phyloP scores from a whole-genome alignment of 2,888 invertebrate genomes.

The Xylophagus ater region DNA sequence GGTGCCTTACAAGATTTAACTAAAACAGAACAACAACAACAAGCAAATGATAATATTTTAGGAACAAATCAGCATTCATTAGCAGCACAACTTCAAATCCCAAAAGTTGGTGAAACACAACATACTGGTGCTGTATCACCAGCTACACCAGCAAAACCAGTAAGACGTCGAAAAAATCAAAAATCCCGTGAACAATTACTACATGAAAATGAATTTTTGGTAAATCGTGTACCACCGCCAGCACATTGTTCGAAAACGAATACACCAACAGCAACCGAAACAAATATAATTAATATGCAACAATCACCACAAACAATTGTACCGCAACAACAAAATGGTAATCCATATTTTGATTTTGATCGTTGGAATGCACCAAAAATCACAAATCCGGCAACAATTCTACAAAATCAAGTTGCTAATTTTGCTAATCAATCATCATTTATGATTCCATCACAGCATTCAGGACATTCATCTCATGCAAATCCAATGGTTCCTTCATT shows the following conservation, averaged over 20 bases:
- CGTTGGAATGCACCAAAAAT: constrained; percentile 59
- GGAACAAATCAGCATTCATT: constrained; percentile 12
- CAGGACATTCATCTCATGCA: too few relatives aligned
- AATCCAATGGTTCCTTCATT: too few relatives aligned
- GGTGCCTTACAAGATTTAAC: constrained; percentile 16
- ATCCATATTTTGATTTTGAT: constrained; percentile 68
- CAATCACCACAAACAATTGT: too few relatives aligned
- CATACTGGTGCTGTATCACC: background rate
- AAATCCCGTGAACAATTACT: constrained; percentile 12
- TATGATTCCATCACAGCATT: too few relatives aligned
- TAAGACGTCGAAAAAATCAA: constrained; percentile 12
- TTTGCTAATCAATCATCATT: constrained; percentile 49
- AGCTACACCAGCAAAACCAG: background rate
- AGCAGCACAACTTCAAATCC: constrained; percentile 9
- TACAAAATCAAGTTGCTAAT: constrained; percentile 38
- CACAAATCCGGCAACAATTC: constrained; percentile 20
- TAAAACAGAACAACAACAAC: constrained; percentile 17
- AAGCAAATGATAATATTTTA: constrained; percentile 11
- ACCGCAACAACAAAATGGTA: constrained; percentile 47
- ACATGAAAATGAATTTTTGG: constrained; percentile 37
- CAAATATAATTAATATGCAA: constrained; percentile 33
- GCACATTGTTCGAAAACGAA: constrained; percentile 54
- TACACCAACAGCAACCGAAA: constrained; percentile 17
- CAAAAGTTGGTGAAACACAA: background rate
- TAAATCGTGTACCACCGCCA: constrained; percentile 57